Evolutionary conservation across 1,140 invertebrate genomes (phyloP).

Genomic region (Lordiphosa collinella): DNA sequence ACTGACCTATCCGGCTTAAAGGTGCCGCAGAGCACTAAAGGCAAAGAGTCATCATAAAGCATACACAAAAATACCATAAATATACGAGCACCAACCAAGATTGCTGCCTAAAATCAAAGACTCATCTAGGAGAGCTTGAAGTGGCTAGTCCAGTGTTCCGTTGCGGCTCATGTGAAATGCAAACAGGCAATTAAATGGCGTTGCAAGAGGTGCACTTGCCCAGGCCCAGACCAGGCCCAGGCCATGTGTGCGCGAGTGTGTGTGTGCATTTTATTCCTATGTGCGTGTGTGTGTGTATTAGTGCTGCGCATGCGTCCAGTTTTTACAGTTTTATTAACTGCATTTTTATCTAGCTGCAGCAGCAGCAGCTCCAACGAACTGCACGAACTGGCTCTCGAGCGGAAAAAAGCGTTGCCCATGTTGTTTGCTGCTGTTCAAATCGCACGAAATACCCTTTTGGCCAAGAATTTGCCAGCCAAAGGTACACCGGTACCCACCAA

Average conservation of each 20-base stretch:
- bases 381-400: conserved; percentile 75
- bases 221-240: conserved; percentile 21
- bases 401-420: conserved; percentile 48
- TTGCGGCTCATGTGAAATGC: conserved; percentile 68
- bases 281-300: conserved; percentile 26
- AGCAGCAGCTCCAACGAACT: conserved; percentile 57
- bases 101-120: conserved; percentile 3
- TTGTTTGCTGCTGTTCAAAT: conserved; percentile 38
- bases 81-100: conserved; percentile 21
- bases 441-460: conserved; percentile 78
- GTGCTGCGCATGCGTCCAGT: conserved; percentile 72
- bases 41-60: conserved; percentile 36
- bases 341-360: conserved; percentile 69
- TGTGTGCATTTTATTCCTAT: conserved; percentile 20
- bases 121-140: conserved; percentile 2
- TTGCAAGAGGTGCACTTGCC: conserved; percentile 69
- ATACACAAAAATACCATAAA: conserved; percentile 43
- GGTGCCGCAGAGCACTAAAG: conserved; percentile 26
- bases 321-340: conserved; percentile 78
- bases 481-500: conserved; percentile 38
- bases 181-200: conserved; percentile 77
- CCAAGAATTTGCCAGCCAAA: conserved; percentile 63
- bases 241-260: conserved; percentile 15
- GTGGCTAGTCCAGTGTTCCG: conserved; percentile 2
- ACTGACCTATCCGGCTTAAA: conserved; percentile 43